These are phyloP conservation scores for Hyperoplus immaculatus DNA, from an alignment of 2,797 vertebrate genomes.

Conservation along the genomic window DNA sequence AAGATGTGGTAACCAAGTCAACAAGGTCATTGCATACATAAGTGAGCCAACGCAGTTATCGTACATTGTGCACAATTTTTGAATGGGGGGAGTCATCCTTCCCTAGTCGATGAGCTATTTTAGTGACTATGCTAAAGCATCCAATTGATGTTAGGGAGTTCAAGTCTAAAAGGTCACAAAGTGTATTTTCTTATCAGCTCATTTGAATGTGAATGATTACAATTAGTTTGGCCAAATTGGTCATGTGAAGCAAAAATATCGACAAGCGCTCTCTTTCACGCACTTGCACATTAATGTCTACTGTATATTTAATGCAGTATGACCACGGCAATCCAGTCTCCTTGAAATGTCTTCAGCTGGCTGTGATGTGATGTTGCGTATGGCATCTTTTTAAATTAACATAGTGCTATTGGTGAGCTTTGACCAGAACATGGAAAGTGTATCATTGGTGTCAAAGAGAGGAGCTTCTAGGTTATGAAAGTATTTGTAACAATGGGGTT, in stretches of 20 bases:
- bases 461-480: slow-evolving; percentile 57
- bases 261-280: slow-evolving; percentile 42
- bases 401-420: slow-evolving; percentile 66
- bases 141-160: slow-evolving; percentile 33
- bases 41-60: slow-evolving; percentile 58
- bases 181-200: slow-evolving; percentile 75
- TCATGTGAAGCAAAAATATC: slow-evolving; percentile 76
- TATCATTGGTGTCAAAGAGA: slow-evolving; percentile 71
- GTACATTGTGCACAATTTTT: slow-evolving; percentile 61
- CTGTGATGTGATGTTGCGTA: slow-evolving; percentile 67
- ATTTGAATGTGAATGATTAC: slow-evolving; percentile 80
- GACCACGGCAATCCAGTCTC: slow-evolving; percentile 62
- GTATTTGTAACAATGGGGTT: slow-evolving; percentile 62
- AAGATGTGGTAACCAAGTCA: slow-evolving; percentile 19
- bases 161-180: slow-evolving; percentile 60
- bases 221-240: slow-evolving; percentile 82
- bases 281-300: slow-evolving; percentile 46
- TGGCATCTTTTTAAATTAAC: slow-evolving; percentile 64
- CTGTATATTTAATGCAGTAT: slow-evolving; percentile 65
- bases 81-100: slow-evolving; percentile 52
- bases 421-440: slow-evolving; percentile 64
- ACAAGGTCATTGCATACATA: slow-evolving; percentile 57
- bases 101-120: slow-evolving; percentile 37
- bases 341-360: slow-evolving; percentile 66
- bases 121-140: slow-evolving; percentile 19